Conservation (phyloP, 1,140 invertebrate species). For the Matsumurasca onukii region DNA sequence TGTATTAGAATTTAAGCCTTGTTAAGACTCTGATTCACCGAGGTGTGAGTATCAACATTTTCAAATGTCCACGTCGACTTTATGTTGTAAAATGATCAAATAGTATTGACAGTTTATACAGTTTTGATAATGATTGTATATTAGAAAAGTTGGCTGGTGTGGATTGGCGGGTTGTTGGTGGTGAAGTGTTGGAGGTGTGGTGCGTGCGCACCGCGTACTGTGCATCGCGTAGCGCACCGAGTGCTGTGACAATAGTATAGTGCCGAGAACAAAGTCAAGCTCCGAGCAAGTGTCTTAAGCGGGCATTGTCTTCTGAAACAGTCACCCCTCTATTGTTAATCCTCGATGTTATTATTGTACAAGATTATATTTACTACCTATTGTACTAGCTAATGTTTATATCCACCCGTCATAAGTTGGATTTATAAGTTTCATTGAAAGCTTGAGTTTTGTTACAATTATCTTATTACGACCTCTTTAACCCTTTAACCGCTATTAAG, state of each 20-base stretch:
- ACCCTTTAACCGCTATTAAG: no score
- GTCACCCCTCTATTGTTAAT: constrained; percentile 13
- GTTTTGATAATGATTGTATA: background rate
- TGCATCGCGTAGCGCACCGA: constrained; percentile 3
- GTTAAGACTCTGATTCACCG: background rate
- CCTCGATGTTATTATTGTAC: constrained; percentile 1
- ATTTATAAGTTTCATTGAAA: constrained; percentile 24
- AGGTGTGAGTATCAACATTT: background rate
- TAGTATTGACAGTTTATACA: no score
- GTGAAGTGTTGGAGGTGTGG: no score
- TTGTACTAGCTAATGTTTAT: constrained; percentile 14
- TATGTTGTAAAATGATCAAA: no score
- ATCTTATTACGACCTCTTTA: no score
- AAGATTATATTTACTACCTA: background rate
- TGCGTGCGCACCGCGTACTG: background rate
- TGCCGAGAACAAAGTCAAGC: background rate
- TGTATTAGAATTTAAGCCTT: background rate
- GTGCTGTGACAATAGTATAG: constrained; percentile 18
- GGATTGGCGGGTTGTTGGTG: no score
- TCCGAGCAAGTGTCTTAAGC: constrained; percentile 20
- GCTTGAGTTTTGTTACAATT: no score
- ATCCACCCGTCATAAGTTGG: constrained; percentile 6
- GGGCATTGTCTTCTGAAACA: constrained; percentile 21
- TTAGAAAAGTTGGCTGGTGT: background rate
- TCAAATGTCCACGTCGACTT: no score